Evolutionary conservation across 1,140 invertebrate species (phyloP).

Genomic region (Anoplolepis gracilipes): DNA sequence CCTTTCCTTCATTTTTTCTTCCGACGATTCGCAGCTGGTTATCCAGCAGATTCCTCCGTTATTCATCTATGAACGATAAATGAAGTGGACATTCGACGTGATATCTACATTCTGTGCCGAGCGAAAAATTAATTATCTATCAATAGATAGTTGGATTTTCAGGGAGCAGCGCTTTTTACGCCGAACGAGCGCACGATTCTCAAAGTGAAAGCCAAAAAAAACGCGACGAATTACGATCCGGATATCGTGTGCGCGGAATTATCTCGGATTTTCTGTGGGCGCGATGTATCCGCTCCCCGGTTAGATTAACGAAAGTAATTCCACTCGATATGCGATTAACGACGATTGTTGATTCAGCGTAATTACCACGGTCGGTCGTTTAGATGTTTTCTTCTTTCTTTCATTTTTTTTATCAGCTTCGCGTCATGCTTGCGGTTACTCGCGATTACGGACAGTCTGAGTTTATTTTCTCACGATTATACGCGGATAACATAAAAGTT

Average conservation of each 20-base stretch:
- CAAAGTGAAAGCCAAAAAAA: conserved; percentile 9
- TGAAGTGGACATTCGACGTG: conserved; percentile 6
- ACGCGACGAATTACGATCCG: conserved; percentile 26
- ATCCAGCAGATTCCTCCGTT: too few species aligned
- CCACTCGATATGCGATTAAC: conserved; percentile 51
- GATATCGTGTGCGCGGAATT: conserved; percentile 31
- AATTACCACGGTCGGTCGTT: conserved; percentile 26
- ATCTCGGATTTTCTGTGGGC: conserved; percentile 32
- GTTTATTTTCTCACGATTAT: conserved; percentile 24
- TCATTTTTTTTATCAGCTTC: not conserved
- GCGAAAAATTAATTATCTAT: conserved; percentile 71
- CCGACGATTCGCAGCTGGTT: not conserved
- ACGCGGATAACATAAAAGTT: not conserved
- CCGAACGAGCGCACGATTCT: conserved; percentile 16
- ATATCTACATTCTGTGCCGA: conserved; percentile 11
- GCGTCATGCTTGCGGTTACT: conserved; percentile 6
- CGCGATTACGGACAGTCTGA: not conserved
- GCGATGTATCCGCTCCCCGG: not conserved
- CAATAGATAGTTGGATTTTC: conserved; percentile 40
- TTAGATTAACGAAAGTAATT: conserved; percentile 58
- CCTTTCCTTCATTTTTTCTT: not conserved
- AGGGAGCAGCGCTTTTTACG: conserved; percentile 34
- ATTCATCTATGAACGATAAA: not conserved
- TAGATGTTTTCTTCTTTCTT: not conserved
- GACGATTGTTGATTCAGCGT: conserved; percentile 34